Evolutionary conservation across 2,797 vertebrate genomes (phyloP).

Genomic region (Galagoides demidoff): DNA sequence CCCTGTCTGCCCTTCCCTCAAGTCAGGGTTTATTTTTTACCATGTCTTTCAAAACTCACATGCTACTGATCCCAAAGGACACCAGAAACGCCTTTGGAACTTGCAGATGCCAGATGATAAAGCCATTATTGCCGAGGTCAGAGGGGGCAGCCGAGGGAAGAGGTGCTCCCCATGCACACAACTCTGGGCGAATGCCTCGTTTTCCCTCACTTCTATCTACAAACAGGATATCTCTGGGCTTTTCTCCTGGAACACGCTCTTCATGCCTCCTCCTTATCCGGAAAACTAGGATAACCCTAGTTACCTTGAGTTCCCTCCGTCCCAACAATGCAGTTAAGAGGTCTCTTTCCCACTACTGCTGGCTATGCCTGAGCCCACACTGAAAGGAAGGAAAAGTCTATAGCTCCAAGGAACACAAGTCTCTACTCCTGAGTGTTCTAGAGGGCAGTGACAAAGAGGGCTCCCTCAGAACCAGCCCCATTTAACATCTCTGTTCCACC

Average conservation of each 20-base stretch:
- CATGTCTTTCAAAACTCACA: not conserved
- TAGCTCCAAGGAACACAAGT: not conserved
- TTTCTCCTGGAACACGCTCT: not conserved
- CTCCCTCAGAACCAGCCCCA: not conserved
- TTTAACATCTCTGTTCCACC: not conserved
- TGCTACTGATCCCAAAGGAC: not conserved
- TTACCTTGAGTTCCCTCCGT: not conserved
- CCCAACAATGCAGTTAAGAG: not conserved
- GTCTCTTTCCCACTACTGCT: not conserved
- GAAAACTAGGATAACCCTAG: not conserved
- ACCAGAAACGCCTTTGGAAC: not conserved
- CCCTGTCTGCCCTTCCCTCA: not conserved
- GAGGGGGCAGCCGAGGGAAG: not conserved
- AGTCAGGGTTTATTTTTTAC: not conserved
- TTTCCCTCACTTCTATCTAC: not conserved
- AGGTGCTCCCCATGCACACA: not conserved
- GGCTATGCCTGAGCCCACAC: rapidly evolving
- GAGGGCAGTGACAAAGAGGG: not conserved
- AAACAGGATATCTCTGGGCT: not conserved
- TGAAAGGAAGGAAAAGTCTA: not conserved
- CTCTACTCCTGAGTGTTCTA: not conserved
- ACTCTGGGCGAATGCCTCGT: not conserved
- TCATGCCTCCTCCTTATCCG: not conserved
- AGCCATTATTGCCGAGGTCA: not conserved
- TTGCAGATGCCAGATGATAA: not conserved